A percentile compares a stretch with the other conserved stretches of the same genome.
These are phyloP conservation scores for Anableps anableps DNA, from an alignment of 2,797 vertebrate species.

Conservation along the genomic window DNA sequence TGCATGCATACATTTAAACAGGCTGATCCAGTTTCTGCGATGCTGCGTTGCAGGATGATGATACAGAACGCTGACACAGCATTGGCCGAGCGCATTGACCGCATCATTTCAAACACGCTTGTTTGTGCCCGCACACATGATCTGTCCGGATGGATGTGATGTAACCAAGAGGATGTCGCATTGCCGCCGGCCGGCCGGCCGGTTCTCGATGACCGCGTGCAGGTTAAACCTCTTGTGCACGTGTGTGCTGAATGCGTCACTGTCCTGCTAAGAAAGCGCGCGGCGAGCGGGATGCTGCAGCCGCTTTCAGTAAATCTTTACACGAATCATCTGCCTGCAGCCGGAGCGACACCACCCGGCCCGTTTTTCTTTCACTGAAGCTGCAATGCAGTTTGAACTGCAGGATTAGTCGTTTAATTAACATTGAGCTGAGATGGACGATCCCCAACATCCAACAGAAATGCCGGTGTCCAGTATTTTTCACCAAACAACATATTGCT, in stretches of 20 bases:
- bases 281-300: conserved; percentile 30
- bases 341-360: not conserved
- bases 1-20: not conserved
- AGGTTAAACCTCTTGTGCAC: conserved; percentile 55
- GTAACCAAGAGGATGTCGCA: conserved; percentile 72
- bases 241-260: conserved; percentile 71
- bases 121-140: conserved; percentile 22
- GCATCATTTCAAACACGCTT: conserved; percentile 46
- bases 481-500: not conserved
- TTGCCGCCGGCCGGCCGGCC: conserved; percentile 63
- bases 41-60: conserved; percentile 26
- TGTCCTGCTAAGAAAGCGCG: conserved; percentile 51
- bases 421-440: not conserved
- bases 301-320: conserved; percentile 3
- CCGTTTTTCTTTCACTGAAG: not conserved
- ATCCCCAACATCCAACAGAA: not conserved
- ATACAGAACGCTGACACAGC: conserved; percentile 69
- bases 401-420: not conserved
- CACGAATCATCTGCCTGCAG: conserved; percentile 3
- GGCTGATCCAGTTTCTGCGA: not conserved
- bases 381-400: conserved; percentile 66
- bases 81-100: conserved; percentile 3
- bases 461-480: not conserved
- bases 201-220: conserved; percentile 36
- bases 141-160: conserved; percentile 27